Percentiles rank a stretch among this genome's conserved stretches.
These are phyloP conservation scores for Pipistrellus pygmaeus DNA, from an alignment of 2,797 vertebrate species.

Conservation along the genomic window DNA sequence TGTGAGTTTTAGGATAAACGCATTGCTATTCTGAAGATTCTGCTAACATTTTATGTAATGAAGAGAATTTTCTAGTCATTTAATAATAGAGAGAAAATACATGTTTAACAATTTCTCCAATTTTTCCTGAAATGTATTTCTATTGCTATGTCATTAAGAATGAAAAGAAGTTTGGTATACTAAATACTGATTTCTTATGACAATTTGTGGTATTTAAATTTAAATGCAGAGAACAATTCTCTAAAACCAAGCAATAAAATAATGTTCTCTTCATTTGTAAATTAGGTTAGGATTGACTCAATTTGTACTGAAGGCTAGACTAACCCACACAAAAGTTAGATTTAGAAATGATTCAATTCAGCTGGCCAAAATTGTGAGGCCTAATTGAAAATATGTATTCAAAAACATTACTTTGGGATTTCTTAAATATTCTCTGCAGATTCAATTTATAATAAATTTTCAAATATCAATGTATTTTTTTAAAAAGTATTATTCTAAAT, in stretches of 20 bases:
- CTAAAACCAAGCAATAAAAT: neutral
- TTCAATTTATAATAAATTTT: neutral
- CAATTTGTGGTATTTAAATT: neutral
- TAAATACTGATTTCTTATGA: neutral
- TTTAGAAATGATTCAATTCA: conserved; percentile 9
- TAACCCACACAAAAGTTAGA: neutral
- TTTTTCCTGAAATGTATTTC: neutral
- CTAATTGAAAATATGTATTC: neutral
- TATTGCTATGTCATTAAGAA: neutral
- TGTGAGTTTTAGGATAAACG: neutral
- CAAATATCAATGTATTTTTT: neutral
- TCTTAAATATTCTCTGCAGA: neutral
- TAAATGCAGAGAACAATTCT: neutral
- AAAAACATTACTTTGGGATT: neutral
- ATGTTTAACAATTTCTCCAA: neutral
- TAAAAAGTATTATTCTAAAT: neutral
- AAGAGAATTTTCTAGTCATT: conserved; percentile 7
- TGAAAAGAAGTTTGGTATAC: neutral
- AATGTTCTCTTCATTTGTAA: neutral
- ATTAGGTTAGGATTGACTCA: neutral
- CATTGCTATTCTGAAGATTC: neutral
- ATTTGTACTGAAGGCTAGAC: neutral
- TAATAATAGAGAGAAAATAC: neutral
- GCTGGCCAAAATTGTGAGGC: neutral
- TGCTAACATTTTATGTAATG: neutral